These are phyloP conservation scores for Xiphydria camelus DNA, from an alignment of 2,888 invertebrate genomes.

Conservation along the genomic window DNA sequence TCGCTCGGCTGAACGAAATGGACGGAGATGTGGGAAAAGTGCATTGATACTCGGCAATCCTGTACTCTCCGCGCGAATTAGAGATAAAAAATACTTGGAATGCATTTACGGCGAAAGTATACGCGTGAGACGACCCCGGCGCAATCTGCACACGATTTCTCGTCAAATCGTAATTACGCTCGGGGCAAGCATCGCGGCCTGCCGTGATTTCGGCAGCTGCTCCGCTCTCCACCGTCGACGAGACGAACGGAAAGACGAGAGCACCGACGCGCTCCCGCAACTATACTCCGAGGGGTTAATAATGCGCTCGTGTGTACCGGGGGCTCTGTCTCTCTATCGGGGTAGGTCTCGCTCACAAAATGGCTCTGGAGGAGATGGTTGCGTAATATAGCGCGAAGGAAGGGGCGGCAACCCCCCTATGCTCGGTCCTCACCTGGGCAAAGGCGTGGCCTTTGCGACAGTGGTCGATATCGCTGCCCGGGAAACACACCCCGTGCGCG, in stretches of 20 bases:
- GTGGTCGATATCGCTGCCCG: conserved; percentile 48
- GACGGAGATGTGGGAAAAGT: not conserved
- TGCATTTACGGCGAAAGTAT: too few species aligned
- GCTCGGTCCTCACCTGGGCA: conserved; percentile 51
- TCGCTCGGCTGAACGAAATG: not conserved
- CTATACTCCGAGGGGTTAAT: too few species aligned
- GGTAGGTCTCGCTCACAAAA: conserved; percentile 3
- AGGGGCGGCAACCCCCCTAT: conserved; percentile 18
- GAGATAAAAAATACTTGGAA: too few species aligned
- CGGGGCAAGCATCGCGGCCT: too few species aligned
- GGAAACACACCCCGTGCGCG: conserved; percentile 24
- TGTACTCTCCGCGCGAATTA: too few species aligned
- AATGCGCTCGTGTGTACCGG: not conserved
- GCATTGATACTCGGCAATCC: not conserved
- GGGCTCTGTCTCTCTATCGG: not conserved
- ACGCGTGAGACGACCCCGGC: too few species aligned
- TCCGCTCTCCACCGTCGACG: too few species aligned
- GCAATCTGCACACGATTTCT: too few species aligned
- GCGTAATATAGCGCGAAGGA: conserved; percentile 8
- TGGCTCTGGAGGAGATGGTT: conserved; percentile 2
- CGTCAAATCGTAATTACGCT: too few species aligned
- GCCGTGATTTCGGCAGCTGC: too few species aligned
- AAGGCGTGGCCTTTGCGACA: conserved; percentile 53
- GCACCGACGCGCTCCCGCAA: too few species aligned
- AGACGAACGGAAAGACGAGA: too few species aligned